Percentiles rank a stretch among this genome's conserved stretches.
phyloP scores from a whole-genome alignment of 2,888 invertebrate genomes.

The Monochamus alternatus region DNA sequence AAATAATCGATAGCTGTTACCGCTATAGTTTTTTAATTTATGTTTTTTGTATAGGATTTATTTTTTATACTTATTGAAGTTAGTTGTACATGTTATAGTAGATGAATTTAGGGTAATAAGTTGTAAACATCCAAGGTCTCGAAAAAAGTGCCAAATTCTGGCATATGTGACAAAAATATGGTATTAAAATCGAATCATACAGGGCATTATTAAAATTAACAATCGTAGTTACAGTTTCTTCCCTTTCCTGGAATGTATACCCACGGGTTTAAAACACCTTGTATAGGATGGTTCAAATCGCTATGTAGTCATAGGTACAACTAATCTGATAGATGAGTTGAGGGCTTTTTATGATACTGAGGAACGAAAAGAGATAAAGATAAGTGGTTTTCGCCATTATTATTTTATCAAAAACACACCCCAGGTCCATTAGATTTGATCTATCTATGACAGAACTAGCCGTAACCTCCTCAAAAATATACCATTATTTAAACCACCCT shows the following conservation, averaged over 20 bases:
- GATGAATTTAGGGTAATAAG: background rate
- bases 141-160: background rate
- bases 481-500: background rate
- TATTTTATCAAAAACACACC: too few relatives aligned
- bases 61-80: background rate
- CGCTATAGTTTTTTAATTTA: background rate
- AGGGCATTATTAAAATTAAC: background rate
- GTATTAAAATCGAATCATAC: too few relatives aligned
- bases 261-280: too few relatives aligned
- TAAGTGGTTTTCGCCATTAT: too few relatives aligned
- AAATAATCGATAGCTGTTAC: background rate
- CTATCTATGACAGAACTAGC: too few relatives aligned
- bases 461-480: too few relatives aligned
- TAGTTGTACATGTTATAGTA: background rate
- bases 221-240: conserved; percentile 6
- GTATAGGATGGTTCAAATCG: too few relatives aligned
- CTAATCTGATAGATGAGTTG: too few relatives aligned
- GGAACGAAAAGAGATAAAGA: too few relatives aligned
- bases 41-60: background rate
- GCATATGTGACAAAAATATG: background rate
- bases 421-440: too few relatives aligned
- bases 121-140: background rate
- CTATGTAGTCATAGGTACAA: too few relatives aligned
- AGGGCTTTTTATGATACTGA: too few relatives aligned
- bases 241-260: background rate